Evolutionary conservation across 2,113 vertebrate genomes (phyloP).

Genomic region (Cyprinodon tularosa): DNA sequence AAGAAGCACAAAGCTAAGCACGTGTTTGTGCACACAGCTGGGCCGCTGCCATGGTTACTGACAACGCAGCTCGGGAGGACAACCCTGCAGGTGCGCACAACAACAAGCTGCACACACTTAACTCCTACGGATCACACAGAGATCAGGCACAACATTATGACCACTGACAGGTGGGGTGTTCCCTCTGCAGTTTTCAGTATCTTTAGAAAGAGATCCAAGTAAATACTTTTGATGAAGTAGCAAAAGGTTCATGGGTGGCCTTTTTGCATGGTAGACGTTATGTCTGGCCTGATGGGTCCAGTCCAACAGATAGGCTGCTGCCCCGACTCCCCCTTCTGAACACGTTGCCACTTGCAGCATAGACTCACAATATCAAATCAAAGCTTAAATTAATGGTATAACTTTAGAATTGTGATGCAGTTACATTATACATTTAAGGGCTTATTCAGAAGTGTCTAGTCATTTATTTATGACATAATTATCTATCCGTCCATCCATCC

Average conservation of each 20-base stretch:
- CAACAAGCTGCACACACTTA: slow-evolving; percentile 3
- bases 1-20: slow-evolving; percentile 49
- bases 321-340: too few species aligned
- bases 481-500: too few species aligned
- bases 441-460: too few species aligned
- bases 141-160: not conserved
- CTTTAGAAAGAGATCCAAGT: not conserved
- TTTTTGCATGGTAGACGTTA: too few species aligned
- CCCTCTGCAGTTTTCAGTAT: not conserved
- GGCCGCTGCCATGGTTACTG: slow-evolving; percentile 78
- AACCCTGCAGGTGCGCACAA: slow-evolving; percentile 15
- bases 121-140: not conserved
- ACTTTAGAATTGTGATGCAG: too few species aligned
- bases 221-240: not conserved
- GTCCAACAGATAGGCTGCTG: too few species aligned
- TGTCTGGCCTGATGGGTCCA: too few species aligned
- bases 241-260: too few species aligned
- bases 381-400: too few species aligned
- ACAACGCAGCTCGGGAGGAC: slow-evolving; percentile 52
- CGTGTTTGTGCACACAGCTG: slow-evolving; percentile 74
- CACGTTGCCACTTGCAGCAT: not conserved
- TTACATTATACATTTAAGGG: too few species aligned
- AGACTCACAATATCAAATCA: not conserved
- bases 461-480: too few species aligned
- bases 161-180: not conserved